These are phyloP conservation scores for Aplysina aerophoba DNA, from an alignment of 37 sponge, comb jelly and placozoan genomes.

Conservation along the genomic window DNA sequence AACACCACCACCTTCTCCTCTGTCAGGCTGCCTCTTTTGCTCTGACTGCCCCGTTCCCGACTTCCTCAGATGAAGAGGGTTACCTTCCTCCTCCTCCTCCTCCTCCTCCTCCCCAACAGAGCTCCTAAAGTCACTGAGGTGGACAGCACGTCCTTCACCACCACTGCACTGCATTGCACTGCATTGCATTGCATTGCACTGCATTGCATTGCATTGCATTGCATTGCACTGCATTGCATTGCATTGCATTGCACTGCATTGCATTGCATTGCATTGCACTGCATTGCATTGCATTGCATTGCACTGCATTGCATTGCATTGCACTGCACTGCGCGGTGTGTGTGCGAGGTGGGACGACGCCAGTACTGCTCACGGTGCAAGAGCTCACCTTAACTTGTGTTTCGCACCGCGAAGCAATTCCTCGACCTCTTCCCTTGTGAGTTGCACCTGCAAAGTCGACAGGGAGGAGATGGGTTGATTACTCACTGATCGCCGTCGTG, in stretches of 20 bases:
- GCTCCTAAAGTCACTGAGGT: slow-evolving; percentile 23
- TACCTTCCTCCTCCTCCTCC: not conserved
- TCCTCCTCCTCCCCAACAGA: not conserved
- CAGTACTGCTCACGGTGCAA: not conserved
- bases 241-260: too few relatives aligned
- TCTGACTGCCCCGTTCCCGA: not conserved
- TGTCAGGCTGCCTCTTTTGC: not conserved
- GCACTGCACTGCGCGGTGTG: too few relatives aligned
- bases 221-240: too few relatives aligned
- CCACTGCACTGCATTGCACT: too few relatives aligned
- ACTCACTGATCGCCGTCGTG: too few relatives aligned
- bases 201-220: too few relatives aligned
- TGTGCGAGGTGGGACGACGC: not conserved
- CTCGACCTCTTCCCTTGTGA: slow-evolving; percentile 51
- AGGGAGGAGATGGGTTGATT: too few relatives aligned
- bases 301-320: too few relatives aligned
- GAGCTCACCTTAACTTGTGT: not conserved
- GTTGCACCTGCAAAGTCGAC: slow-evolving; percentile 44
- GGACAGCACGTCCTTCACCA: too few relatives aligned
- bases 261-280: too few relatives aligned
- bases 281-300: too few relatives aligned
- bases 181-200: too few relatives aligned
- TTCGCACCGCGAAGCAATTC: slow-evolving; percentile 17
- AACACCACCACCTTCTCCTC: not conserved
- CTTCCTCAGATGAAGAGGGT: not conserved